phyloP scores from a whole-genome alignment of 1,140 invertebrate genomes.

The Brachionus asplanchnoidis region DNA sequence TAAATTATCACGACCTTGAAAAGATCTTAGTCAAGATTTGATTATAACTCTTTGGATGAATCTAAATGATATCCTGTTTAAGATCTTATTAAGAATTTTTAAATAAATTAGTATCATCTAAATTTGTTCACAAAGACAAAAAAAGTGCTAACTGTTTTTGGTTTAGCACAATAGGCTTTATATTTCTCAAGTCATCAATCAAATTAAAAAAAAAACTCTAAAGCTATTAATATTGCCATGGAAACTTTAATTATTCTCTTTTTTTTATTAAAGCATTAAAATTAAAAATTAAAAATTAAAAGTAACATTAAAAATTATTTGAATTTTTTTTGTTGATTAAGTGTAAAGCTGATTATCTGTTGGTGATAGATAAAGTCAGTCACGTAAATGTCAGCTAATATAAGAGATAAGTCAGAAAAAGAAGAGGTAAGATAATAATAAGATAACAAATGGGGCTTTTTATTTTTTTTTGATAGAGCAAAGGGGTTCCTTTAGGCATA shows the following conservation, averaged over 20 bases:
- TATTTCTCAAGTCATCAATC: background rate
- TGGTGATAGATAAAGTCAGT: background rate
- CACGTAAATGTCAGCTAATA: conserved; percentile 29
- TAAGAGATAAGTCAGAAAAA: conserved; percentile 20
- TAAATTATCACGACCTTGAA: too few relatives aligned
- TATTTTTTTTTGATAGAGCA: background rate
- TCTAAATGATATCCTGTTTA: too few relatives aligned
- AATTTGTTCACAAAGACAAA: background rate
- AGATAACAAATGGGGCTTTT: background rate
- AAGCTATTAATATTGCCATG: conserved; percentile 5
- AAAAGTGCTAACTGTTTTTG: background rate
- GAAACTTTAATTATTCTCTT: conserved; percentile 14
- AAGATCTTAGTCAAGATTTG: too few relatives aligned
- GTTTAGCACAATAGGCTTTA: background rate
- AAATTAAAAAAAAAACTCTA: background rate
- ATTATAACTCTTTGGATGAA: too few relatives aligned
- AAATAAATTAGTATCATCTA: background rate
- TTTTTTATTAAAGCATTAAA: background rate
- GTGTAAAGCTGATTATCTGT: background rate
- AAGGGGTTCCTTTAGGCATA: conserved; percentile 17
- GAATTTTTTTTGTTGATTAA: background rate
- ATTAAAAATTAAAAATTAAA: conserved; percentile 37
- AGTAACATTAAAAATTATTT: conserved; percentile 29
- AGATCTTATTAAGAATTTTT: too few relatives aligned
- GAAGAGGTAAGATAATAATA: background rate